Evolutionary conservation across 2,113 vertebrate species (phyloP).

Genomic region (Leucopsar rothschildi): DNA sequence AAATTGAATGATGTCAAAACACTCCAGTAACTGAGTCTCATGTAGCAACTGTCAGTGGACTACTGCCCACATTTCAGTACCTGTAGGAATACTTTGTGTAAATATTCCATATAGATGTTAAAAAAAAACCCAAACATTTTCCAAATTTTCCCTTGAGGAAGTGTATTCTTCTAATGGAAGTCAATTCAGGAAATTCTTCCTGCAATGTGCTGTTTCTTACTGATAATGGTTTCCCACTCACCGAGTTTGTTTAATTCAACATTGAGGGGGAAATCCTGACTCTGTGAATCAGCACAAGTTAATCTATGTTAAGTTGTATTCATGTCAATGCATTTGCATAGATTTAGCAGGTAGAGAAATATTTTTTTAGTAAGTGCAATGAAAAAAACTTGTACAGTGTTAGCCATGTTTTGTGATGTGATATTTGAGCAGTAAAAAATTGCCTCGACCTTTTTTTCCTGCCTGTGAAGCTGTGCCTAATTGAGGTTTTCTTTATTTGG

Average conservation of each 20-base stretch:
- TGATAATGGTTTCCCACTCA: neutral
- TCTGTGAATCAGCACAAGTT: neutral
- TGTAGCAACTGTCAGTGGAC: neutral
- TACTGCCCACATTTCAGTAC: neutral
- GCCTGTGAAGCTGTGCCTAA: neutral
- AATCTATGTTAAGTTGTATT: neutral
- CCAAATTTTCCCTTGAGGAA: neutral
- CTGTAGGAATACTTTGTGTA: neutral
- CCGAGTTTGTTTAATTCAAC: neutral
- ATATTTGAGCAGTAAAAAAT: neutral
- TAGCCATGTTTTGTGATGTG: neutral
- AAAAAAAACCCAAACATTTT: neutral
- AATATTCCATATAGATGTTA: neutral
- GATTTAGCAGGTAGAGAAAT: neutral
- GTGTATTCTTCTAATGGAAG: neutral
- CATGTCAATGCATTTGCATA: neutral
- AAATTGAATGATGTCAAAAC: neutral
- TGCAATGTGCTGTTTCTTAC: neutral
- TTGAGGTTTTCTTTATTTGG: neutral
- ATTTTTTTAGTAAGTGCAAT: neutral
- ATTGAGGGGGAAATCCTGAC: neutral
- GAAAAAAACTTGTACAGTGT: neutral
- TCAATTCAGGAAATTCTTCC: neutral
- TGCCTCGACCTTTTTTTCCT: neutral
- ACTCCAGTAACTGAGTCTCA: neutral